Percentiles rank a stretch among this genome's conserved stretches.
phyloP scores from a whole-genome alignment of 2,888 invertebrate species.

The Phyllotreta striolata region DNA sequence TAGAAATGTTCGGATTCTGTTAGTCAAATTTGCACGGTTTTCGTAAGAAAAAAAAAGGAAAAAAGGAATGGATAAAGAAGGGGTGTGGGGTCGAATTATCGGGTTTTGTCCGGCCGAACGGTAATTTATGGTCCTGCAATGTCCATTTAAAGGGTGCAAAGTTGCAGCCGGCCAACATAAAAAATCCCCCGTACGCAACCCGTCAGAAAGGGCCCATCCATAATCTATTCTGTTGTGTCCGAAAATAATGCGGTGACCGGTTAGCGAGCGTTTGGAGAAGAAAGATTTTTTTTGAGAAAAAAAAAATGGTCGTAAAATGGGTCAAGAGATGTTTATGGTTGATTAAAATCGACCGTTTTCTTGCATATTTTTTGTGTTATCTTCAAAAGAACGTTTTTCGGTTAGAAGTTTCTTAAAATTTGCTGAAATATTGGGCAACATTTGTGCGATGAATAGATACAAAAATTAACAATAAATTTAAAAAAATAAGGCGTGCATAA shows the following conservation, averaged over 20 bases:
- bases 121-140: slow-evolving; percentile 56
- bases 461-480: no score
- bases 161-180: slow-evolving; percentile 52
- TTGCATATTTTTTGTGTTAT: no score
- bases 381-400: no score
- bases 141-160: slow-evolving; percentile 53
- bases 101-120: slow-evolving; percentile 18
- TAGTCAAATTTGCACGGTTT: no score
- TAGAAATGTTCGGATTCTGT: no score
- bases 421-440: no score
- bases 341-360: slow-evolving; percentile 39
- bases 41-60: no score
- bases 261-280: slow-evolving; percentile 32
- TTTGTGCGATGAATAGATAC: no score
- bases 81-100: no score
- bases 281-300: slow-evolving; percentile 24
- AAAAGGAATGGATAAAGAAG: no score
- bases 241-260: slow-evolving; percentile 48
- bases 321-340: slow-evolving; percentile 34
- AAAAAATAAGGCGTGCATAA: no score
- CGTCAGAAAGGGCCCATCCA: slow-evolving; percentile 50
- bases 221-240: slow-evolving; percentile 51
- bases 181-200: slow-evolving; percentile 51
- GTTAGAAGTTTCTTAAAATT: no score
- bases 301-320: slow-evolving; percentile 28